These are phyloP conservation scores for Macroteleia sp. DNA, from an alignment of 2,888 invertebrate species.

Conservation along the genomic window DNA sequence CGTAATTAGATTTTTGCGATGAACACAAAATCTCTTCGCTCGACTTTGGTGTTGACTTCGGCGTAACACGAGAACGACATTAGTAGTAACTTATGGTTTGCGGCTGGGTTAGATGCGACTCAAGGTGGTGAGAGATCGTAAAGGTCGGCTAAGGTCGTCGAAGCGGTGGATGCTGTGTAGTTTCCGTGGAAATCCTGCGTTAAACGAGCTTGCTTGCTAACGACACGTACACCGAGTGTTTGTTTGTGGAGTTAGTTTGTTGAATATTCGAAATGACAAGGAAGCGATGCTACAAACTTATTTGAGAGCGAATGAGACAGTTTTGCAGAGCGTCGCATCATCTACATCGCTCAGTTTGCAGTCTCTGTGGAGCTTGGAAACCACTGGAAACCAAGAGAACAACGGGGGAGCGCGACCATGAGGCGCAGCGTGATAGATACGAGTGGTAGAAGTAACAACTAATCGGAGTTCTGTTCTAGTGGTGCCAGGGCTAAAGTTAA, in stretches of 20 bases:
- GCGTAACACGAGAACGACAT: constrained; percentile 83
- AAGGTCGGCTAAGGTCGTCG: constrained; percentile 59
- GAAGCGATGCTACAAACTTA: background rate
- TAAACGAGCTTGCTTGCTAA: constrained; percentile 79
- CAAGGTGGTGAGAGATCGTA: constrained; percentile 58
- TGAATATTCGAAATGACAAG: constrained; percentile 44
- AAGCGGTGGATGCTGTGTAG: constrained; percentile 68
- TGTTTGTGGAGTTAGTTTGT: constrained; percentile 73
- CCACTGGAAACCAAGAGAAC: constrained; percentile 38
- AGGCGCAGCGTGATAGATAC: constrained; percentile 73
- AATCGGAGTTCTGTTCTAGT: constrained; percentile 72
- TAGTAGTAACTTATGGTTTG: constrained; percentile 82
- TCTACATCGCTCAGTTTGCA: constrained; percentile 46
- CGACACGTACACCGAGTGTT: constrained; percentile 78
- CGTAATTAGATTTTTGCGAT: constrained; percentile 65
- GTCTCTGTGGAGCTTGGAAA: constrained; percentile 50
- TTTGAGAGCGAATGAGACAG: constrained; percentile 11
- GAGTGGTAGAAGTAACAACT: constrained; percentile 77
- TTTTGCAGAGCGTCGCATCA: constrained; percentile 27
- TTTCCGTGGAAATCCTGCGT: constrained; percentile 68
- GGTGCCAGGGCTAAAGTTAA: constrained; percentile 75
- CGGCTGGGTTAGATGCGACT: constrained; percentile 74
- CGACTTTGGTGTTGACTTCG: constrained; percentile 62
- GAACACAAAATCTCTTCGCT: constrained; percentile 63
- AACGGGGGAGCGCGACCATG: constrained; percentile 33